Base-by-base conservation (phyloP, 30 jellyfish, hydroid and myxozoan genomes). In the Pseudorhiza aurosa region DNA sequence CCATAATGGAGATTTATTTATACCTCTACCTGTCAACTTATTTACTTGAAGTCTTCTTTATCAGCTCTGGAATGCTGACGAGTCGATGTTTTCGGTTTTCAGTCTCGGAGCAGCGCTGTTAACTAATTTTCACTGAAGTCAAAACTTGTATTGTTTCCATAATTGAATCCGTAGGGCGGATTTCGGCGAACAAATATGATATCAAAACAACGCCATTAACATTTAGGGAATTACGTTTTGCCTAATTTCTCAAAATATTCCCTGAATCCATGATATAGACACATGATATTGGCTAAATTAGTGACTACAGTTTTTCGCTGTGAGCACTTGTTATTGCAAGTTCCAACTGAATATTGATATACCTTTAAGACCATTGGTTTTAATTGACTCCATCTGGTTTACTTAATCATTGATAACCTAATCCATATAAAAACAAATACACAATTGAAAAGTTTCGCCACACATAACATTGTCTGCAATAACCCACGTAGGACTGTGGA, bases 131-230 rank as follows among this genome's bases (percentile, higher is more conserved):
- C 67, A 14, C 62, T 26, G 25, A 47, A 47, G 67, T 53, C 4
- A 39, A 19, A 53, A 53, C 67, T 53, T 3, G 35, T 36, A 53
- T 19, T n/a, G 36, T 8, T 8, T 2, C 36, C 21, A 53, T 8
- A 53, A 53, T 53, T 17, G 67, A 53, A 53, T 53, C 67, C 36
- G 22, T 33, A 10, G 67, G 25, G 24, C 36, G 36, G 67, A 53
- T 6, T 22, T 8, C 36, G 14, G 67, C 24, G 37, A 53, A 53
- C 36, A 53, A n/a, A 53, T 22, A 53, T 53, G 37, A 53, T 36
- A 53, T 14, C 67, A 53, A 53, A 53, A 53, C 67, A 53, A 53
- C 67, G 12, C 35, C 67, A 53, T 53, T 53, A 53, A 19, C 35
- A 53, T 53, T 6, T 19, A 4, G 67, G 67, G 36, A 7, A 10